These are phyloP conservation scores for Creontiades dilutus DNA, from an alignment of 2,888 invertebrate species.

Conservation along the genomic window DNA sequence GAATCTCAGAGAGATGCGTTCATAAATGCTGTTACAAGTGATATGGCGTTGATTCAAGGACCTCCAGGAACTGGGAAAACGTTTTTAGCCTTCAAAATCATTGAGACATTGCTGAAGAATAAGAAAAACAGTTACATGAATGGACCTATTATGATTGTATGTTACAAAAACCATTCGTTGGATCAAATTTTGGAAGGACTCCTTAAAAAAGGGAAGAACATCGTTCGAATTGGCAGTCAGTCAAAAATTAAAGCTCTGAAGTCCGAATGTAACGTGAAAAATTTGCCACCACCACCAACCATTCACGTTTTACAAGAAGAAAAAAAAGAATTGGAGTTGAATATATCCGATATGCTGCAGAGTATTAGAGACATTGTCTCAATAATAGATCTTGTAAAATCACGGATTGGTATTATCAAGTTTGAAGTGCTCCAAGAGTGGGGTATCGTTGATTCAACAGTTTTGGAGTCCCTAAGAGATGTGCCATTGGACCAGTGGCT, in stretches of 20 bases:
- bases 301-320: background rate
- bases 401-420: conserved; percentile 29
- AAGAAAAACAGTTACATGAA: conserved; percentile 79
- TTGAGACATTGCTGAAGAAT: conserved; percentile 84
- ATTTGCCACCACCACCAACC: background rate
- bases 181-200: conserved; percentile 90
- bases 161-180: conserved; percentile 91
- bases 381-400: background rate
- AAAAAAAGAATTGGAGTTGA: background rate
- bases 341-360: background rate
- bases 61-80: conserved; percentile 95
- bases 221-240: conserved; percentile 84
- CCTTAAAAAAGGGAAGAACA: conserved; percentile 80
- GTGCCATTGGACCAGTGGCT: conserved; percentile 4
- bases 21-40: conserved; percentile 84
- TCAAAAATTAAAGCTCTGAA: conserved; percentile 80
- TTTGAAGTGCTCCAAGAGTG: background rate
- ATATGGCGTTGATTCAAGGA: conserved; percentile 90
- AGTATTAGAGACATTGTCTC: background rate
- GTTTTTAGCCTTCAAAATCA: conserved; percentile 87
- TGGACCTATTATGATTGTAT: conserved; percentile 86
- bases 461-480: too few relatives aligned
- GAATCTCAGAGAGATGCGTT: conserved; percentile 85
- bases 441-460: background rate
- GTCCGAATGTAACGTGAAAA: background rate